These are phyloP conservation scores for Anthoscopus minutus DNA, from an alignment of 2,113 vertebrate genomes.

Conservation along the genomic window DNA sequence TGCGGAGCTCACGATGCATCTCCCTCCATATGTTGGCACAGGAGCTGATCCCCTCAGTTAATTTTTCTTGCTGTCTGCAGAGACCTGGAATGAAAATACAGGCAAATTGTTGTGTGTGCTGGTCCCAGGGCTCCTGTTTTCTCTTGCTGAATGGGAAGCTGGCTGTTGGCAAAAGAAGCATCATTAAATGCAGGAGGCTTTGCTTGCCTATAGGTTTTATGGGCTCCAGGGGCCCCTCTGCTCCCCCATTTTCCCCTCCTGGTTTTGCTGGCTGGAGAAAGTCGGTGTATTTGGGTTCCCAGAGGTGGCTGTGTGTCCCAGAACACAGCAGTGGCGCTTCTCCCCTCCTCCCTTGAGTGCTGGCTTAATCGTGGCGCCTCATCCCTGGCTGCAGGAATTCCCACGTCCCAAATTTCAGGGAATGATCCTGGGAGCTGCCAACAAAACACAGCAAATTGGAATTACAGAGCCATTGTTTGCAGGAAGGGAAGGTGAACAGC, in stretches of 20 bases:
- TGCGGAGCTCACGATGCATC: neutral
- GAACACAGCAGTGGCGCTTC: neutral
- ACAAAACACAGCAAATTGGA: neutral
- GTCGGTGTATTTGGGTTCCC: rapidly evolving
- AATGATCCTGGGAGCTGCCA: neutral
- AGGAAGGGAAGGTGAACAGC: neutral
- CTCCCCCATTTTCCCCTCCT: neutral
- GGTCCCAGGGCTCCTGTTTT: neutral
- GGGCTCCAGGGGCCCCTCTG: neutral
- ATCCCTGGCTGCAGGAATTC: neutral
- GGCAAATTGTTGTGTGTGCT: neutral
- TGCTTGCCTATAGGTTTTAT: neutral
- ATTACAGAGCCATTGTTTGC: neutral
- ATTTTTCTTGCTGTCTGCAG: constrained; percentile 32
- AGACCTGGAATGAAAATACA: constrained; percentile 8
- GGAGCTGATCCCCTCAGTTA: constrained; percentile 33
- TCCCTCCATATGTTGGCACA: constrained; percentile 25
- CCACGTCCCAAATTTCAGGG: neutral
- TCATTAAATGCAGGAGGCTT: neutral
- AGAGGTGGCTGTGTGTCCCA: neutral
- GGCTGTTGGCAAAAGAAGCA: neutral
- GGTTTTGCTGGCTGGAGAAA: neutral
- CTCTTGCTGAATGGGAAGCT: neutral
- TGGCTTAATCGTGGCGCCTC: rapidly evolving
- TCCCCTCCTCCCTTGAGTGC: neutral